A percentile compares a stretch with the other conserved stretches of the same genome.
These are phyloP conservation scores for Leptinotarsa rubiginosa DNA, from an alignment of 2,888 invertebrate genomes.

Conservation along the genomic window DNA sequence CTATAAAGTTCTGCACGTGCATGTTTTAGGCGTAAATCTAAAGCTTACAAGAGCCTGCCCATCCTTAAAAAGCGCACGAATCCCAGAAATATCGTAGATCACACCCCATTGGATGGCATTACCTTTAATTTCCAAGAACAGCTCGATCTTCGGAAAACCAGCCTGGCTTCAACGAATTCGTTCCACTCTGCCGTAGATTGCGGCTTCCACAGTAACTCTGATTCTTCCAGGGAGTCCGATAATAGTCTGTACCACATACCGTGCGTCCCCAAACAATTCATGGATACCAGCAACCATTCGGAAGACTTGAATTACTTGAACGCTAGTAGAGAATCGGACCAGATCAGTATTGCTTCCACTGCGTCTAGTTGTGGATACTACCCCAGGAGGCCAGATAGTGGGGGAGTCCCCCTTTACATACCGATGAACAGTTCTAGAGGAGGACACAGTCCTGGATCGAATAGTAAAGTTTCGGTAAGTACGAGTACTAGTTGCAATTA, in stretches of 20 bases:
- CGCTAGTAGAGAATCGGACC: slow-evolving; percentile 70
- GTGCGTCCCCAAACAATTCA: slow-evolving; percentile 69
- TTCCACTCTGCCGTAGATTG: slow-evolving; percentile 61
- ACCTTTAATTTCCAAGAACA: slow-evolving; percentile 63
- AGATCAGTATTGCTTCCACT: slow-evolving; percentile 73
- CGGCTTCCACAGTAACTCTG: slow-evolving; percentile 51
- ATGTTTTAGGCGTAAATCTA: slow-evolving; percentile 59
- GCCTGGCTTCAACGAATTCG: slow-evolving; percentile 57
- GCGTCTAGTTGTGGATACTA: slow-evolving; percentile 72
- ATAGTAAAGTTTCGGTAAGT: slow-evolving; percentile 74
- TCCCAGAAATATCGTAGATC: slow-evolving; percentile 54
- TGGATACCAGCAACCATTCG: slow-evolving; percentile 71
- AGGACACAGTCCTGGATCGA: slow-evolving; percentile 70
- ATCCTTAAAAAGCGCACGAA: slow-evolving; percentile 55
- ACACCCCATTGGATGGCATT: slow-evolving; percentile 62
- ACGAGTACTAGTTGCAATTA: neutral
- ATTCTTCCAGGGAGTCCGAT: slow-evolving; percentile 70
- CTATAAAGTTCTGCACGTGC: slow-evolving; percentile 22
- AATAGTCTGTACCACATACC: slow-evolving; percentile 71
- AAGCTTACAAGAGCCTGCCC: slow-evolving; percentile 63
- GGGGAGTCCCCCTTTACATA: slow-evolving; percentile 68
- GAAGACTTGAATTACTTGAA: slow-evolving; percentile 69
- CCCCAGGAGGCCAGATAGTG: slow-evolving; percentile 68
- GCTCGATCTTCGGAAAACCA: slow-evolving; percentile 54
- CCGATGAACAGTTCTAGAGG: slow-evolving; percentile 71